These are phyloP conservation scores for Neodiprion lecontei DNA, from an alignment of 1,140 invertebrate genomes.

Conservation along the genomic window DNA sequence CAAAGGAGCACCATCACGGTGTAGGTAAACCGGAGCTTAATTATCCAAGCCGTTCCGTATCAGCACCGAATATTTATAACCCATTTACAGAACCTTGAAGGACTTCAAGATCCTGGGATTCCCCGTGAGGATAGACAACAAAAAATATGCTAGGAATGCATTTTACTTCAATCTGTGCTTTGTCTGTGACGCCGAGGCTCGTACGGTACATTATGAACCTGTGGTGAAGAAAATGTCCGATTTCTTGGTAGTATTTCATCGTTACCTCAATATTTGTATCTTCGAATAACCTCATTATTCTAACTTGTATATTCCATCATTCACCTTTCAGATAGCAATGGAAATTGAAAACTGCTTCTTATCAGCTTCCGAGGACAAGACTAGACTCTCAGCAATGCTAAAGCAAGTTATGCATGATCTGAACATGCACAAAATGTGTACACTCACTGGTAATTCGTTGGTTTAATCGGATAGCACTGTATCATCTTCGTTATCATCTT, in stretches of 20 bases:
- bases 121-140: conserved; percentile 88
- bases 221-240: conserved; percentile 93
- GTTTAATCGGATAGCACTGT: no score
- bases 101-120: conserved; percentile 93
- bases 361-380: conserved; percentile 70
- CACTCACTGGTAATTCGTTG: conserved; percentile 70
- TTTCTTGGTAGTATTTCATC: conserved; percentile 74
- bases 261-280: conserved; percentile 12
- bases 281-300: conserved; percentile 23
- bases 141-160: conserved; percentile 92
- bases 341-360: conserved; percentile 83
- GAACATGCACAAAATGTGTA: conserved; percentile 80
- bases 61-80: background rate
- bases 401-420: conserved; percentile 80
- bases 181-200: conserved; percentile 87
- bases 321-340: conserved; percentile 71
- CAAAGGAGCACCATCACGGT: conserved; percentile 91
- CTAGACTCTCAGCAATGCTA: conserved; percentile 75
- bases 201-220: conserved; percentile 91
- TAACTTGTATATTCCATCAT: conserved; percentile 17
- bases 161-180: conserved; percentile 96
- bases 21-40: conserved; percentile 64
- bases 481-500: no score
- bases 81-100: conserved; percentile 71
- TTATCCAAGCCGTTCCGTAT: conserved; percentile 4